Conservation (phyloP, 2,113 vertebrate species). For the Circaetus gallicus region DNA sequence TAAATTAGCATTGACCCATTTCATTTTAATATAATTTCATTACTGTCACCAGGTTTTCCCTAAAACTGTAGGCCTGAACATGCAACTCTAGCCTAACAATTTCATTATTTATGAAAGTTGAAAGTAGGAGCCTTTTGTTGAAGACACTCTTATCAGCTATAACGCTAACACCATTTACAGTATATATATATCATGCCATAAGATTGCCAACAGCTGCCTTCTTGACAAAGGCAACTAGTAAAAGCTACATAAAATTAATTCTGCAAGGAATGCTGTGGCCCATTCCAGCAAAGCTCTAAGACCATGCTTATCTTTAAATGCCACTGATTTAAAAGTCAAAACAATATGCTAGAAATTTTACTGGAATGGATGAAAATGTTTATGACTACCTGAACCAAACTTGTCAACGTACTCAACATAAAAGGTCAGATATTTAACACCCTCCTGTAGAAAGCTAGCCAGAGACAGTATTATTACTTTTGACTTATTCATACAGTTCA, state of each 20-base stretch:
- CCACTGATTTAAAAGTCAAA: not conserved
- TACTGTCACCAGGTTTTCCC: not conserved
- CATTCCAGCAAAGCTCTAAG: not conserved
- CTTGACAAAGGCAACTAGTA: not conserved
- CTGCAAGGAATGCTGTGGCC: rapidly evolving
- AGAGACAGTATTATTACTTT: not conserved
- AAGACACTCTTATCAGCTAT: not conserved
- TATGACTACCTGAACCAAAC: not conserved
- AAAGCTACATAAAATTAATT: not conserved
- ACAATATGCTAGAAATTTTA: not conserved
- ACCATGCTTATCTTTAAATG: not conserved
- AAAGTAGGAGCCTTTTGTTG: not conserved
- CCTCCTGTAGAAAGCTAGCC: not conserved
- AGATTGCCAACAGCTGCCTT: not conserved
- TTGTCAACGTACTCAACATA: not conserved
- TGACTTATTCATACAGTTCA: not conserved
- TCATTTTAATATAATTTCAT: not conserved
- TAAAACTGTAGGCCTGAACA: not conserved
- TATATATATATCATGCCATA: not conserved
- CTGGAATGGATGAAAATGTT: not conserved
- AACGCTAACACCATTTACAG: not conserved
- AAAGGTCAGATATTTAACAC: not conserved
- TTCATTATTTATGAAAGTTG: not conserved
- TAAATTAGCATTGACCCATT: not conserved
- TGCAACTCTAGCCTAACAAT: not conserved